Conservation (phyloP, 2,888 invertebrate genomes). For the Unio delphinus region DNA sequence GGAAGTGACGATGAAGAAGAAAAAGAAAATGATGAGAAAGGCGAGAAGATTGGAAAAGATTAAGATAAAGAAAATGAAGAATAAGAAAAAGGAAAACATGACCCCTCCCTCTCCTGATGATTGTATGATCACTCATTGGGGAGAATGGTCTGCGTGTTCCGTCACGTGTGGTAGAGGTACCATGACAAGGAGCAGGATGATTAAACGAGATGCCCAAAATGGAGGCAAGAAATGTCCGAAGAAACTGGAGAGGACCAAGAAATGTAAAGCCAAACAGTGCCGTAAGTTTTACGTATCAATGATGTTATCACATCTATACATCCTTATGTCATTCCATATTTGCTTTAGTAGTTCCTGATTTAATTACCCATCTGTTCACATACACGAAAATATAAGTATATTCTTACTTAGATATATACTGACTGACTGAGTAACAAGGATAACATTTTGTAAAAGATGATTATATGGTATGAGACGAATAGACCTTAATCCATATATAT, state of each 20-base stretch:
- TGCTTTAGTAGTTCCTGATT: too few species aligned
- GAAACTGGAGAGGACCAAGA: slow-evolving; percentile 55
- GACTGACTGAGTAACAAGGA: too few species aligned
- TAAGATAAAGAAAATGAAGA: slow-evolving; percentile 23
- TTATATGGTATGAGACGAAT: too few species aligned
- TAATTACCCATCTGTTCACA: too few species aligned
- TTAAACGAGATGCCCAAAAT: slow-evolving; percentile 57
- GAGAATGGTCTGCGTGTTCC: slow-evolving; percentile 65
- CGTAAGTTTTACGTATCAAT: slow-evolving; percentile 46
- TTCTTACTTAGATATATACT: too few species aligned
- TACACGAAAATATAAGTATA: too few species aligned
- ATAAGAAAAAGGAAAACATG: slow-evolving; percentile 11
- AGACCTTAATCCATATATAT: too few species aligned
- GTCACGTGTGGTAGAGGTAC: slow-evolving; percentile 59
- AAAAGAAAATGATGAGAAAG: slow-evolving; percentile 30
- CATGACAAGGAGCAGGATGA: slow-evolving; percentile 52
- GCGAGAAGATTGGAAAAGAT: slow-evolving; percentile 27
- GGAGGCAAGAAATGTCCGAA: slow-evolving; percentile 65
- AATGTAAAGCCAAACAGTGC: slow-evolving; percentile 58
- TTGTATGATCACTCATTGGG: slow-evolving; percentile 66
- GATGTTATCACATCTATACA: not conserved
- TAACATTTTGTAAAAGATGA: too few species aligned
- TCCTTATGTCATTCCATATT: too few species aligned
- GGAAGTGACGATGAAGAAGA: slow-evolving; percentile 22
- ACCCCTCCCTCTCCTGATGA: slow-evolving; percentile 38